phyloP scores from a whole-genome alignment of 1,140 invertebrate species.

The Helicoverpa armigera region DNA sequence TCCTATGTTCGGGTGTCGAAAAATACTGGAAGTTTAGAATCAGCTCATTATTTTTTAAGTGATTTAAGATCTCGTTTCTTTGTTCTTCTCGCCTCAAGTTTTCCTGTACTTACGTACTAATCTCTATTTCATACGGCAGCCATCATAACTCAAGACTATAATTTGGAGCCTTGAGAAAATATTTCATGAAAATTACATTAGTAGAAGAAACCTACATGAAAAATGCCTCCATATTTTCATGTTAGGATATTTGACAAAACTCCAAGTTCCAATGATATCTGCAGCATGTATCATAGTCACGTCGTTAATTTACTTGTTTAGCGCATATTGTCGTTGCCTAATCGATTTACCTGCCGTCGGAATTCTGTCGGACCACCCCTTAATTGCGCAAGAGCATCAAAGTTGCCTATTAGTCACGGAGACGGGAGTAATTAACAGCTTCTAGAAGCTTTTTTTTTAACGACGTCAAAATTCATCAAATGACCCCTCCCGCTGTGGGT shows the following conservation, averaged over 20 bases:
- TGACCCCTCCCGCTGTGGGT: no score
- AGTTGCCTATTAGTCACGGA: neutral
- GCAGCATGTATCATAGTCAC: constrained; percentile 16
- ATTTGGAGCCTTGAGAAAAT: no score
- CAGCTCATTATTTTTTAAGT: no score
- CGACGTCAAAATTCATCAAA: no score
- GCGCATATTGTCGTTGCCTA: constrained; percentile 39
- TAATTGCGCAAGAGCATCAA: constrained; percentile 5
- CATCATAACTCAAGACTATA: no score
- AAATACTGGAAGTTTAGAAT: no score
- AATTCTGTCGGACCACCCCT: constrained; percentile 8
- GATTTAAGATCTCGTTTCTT: no score
- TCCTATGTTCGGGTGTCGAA: no score
- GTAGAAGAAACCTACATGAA: neutral
- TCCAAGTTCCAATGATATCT: neutral
- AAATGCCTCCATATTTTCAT: neutral
- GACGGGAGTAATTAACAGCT: neutral
- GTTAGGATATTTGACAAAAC: neutral
- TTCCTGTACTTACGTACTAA: no score
- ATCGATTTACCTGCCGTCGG: constrained; percentile 31
- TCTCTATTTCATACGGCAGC: no score
- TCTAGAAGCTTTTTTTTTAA: neutral
- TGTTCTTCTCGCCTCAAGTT: no score
- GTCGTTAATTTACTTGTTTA: constrained; percentile 45
- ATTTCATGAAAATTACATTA: neutral